phyloP scores from a whole-genome alignment of 2,113 vertebrate genomes.

The Takifugu bimaculatus region DNA sequence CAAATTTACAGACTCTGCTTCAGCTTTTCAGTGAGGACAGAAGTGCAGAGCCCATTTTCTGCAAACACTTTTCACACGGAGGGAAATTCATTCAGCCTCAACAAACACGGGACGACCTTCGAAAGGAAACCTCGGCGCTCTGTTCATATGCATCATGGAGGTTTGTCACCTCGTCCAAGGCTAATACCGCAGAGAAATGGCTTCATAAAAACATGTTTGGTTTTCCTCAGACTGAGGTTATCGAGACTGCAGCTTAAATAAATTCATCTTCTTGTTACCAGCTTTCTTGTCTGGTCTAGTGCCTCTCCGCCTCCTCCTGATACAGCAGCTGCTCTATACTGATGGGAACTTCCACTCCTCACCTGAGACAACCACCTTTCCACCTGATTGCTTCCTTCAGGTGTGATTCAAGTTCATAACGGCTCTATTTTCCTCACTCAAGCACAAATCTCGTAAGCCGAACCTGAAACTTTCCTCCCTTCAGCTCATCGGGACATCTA shows the following conservation, averaged over 20 bases:
- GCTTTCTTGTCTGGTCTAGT: no score
- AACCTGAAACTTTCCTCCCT: no score
- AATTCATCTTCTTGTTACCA: no score
- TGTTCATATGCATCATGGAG: slow-evolving; percentile 39
- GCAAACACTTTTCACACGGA: no score
- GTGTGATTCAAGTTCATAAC: neutral
- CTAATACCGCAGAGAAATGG: slow-evolving; percentile 43
- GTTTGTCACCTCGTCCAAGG: slow-evolving; percentile 49
- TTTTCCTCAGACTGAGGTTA: slow-evolving; percentile 21
- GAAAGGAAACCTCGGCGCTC: slow-evolving; percentile 6
- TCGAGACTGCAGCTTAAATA: no score
- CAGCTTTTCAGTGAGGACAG: no score
- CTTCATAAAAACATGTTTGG: slow-evolving; percentile 48
- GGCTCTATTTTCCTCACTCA: no score
- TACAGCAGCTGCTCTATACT: slow-evolving; percentile 31
- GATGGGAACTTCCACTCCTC: slow-evolving; percentile 13
- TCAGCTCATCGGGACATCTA: no score
- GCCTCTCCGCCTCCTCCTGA: neutral
- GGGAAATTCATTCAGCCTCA: neutral
- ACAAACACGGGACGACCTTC: no score
- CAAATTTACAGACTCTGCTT: no score
- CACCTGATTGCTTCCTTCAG: slow-evolving; percentile 14
- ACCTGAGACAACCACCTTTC: neutral
- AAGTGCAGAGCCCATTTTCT: no score
- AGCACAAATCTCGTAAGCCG: no score